Base-by-base conservation (phyloP, 1,140 invertebrate species). In the Bradysia coprophila region DNA sequence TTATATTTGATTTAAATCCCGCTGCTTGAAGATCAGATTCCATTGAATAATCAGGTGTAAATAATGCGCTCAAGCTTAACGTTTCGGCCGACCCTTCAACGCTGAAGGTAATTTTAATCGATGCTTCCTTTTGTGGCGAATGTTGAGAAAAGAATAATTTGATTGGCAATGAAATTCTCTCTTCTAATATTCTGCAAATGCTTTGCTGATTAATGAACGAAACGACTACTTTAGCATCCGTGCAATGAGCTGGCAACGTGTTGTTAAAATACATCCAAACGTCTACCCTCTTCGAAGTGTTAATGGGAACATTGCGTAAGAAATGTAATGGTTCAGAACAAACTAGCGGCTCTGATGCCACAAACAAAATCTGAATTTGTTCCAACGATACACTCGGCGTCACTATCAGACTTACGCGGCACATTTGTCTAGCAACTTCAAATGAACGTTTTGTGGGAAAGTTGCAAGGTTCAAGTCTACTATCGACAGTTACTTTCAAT, bases 101-200 rank as follows among this genome's bases (percentile, higher is more conserved):
- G 38, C 47, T 53, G 39, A 57, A 53, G 5, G 57, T 60, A 2
- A 60, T 28, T 47, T 60, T 60, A 11, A 60, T 55, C 0, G 46
- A 44, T 1, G 52, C 57, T 5, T 55, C 50, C 39, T 60, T 60
- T 36, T 60, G 57, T 1, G 57, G 51, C 38, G 47, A 48, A 10
- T 43, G 47, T 10, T 23, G 37, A 33, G 50, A 54, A 46, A 51
- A 59, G 42, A 60, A 54, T 54, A 57, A 57, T 38, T 43, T 48
- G 5, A 60, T 38, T 0, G 57, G 57, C 24, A 60, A 41, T 21
- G 52, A 36, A 1, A 50, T 51, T 10, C 34, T 46, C 32, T 57
- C 51, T 21, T 51, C 50, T 1, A 59, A 46, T 2, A 59, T 50
- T 6, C 57, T 41, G 0, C 55, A 54, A 37, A 59, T 57, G 20